These are phyloP conservation scores for Hyles vespertilio DNA, from an alignment of 1,140 invertebrate species.

Conservation along the genomic window DNA sequence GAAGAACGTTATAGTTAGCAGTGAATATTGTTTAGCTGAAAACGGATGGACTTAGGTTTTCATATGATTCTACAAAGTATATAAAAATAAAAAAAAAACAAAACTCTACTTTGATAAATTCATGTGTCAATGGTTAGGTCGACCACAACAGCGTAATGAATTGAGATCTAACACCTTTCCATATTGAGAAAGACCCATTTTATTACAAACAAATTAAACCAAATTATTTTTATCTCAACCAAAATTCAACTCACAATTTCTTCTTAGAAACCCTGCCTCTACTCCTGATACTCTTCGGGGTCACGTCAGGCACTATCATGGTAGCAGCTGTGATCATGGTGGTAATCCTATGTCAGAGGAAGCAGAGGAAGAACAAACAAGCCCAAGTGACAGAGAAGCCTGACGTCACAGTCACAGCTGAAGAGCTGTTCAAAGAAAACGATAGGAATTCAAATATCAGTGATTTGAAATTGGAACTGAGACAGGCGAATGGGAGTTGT, in stretches of 20 bases:
- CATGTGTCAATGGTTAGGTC: too few species aligned
- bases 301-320: conserved; percentile 81
- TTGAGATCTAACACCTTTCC: too few species aligned
- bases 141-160: too few species aligned
- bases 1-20: too few species aligned
- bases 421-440: conserved; percentile 89
- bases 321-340: conserved; percentile 80
- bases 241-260: conserved; percentile 6
- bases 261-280: conserved; percentile 80
- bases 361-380: conserved; percentile 71
- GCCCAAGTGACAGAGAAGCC: conserved; percentile 63
- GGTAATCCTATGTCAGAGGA: conserved; percentile 79
- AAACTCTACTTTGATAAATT: too few species aligned
- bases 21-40: too few species aligned
- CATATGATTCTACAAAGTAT: too few species aligned
- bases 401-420: conserved; percentile 77
- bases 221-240: background rate
- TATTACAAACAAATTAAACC: background rate
- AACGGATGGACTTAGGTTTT: too few species aligned
- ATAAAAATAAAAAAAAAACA: too few species aligned
- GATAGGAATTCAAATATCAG: conserved; percentile 93
- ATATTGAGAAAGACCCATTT: too few species aligned
- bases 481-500: conserved; percentile 85
- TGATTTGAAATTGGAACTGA: conserved; percentile 91
- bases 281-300: conserved; percentile 79